Base-by-base conservation (phyloP, 1,140 invertebrate genomes). In the Gonioctena quinquepunctata region DNA sequence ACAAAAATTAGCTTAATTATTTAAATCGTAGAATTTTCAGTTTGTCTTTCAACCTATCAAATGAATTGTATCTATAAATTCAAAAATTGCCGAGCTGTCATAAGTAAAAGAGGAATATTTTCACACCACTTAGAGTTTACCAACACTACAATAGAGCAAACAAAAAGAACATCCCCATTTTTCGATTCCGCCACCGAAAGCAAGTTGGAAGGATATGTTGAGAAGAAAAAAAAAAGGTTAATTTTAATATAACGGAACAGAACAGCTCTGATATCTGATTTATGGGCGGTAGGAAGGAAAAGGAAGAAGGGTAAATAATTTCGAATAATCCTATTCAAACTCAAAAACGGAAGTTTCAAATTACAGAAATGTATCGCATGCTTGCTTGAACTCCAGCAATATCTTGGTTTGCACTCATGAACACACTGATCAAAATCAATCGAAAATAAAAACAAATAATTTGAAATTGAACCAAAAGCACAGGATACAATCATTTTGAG, bases 201-300 rank as follows among this genome's bases (percentile, higher is more conserved):
- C 57, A 23, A 16, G 52, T 60, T 60, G 25, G 57, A 8, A 16
- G 22, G 25, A 25, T 28, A 23, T 19, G 57, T 18, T 11, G 18
- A 64, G 19, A 16, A 8, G 25, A 25, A 59, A 67, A 50, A 26
- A 59, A 23, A 48, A 42, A n/a, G 61, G 56, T 69, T 28, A 63
- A 49, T 59, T 66, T 33, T 18, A 70, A 52, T 65, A 2, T 54
- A 62, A 54, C 7, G 50, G 72, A 68, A 72, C 66, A 69, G 65
- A 76, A 70, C 62, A 74, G 74, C 71, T 77, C 72, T 77, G 71
- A 69, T 66, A 56, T 65, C 69, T 74, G 61, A 64, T 67, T 19
- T 33, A 23, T 33, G 50, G 65, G 33, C 27, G 16, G 4, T 42
- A 42, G 33, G 33, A n/a, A 42, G 16, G 3, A 42, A 42, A 42